Base-by-base conservation (phyloP, 2,113 vertebrate genomes). In the Empidonax alnorum region DNA sequence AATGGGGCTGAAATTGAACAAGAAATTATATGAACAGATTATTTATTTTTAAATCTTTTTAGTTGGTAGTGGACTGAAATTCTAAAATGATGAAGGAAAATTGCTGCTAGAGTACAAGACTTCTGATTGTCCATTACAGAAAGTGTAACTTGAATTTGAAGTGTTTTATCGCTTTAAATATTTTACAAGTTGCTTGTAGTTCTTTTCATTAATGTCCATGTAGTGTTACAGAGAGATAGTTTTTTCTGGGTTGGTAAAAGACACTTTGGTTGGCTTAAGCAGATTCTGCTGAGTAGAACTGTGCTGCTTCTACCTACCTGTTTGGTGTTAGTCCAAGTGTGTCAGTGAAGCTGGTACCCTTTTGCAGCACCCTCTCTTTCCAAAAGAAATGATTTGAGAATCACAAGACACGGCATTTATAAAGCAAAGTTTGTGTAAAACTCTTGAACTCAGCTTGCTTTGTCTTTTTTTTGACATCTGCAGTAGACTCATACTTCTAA, bases 201-300 rank as follows among this genome's bases (percentile, higher is more conserved):
- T 80, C 25, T 6, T 1, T 47, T 67, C 72, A 35, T 41, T 80
- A 16, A 25, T 30, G 56, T 31, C 13, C 3, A 19, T 0, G 0
- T 13, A 31, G 10, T 23, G 12, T 9, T 10, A 35, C 37, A 31
- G 4, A 33, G 42, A 56, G 17, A 18, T 7, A 21, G 30, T 28
- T 88, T 73, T 63, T 63, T 31, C 44, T 53, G 39, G 25, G 5
- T 12, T 58, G 11, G 31, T 68, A 53, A 42, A 83, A 81, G 31
- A 7, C 0, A 0, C 17, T 58, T 62, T 62, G 21, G 8, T 42
- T 77, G 53, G 30, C 21, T 35, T 42, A 84, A 42, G 41, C 14
- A 67, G 80, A 47, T 27, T 10, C 8, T 47, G 15, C 58, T 76
- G 30, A 81, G 49, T 37, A 86, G n/a, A 61, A 6, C 11, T 41